Conservation (phyloP, 2,113 vertebrate genomes). For the Picathartes gymnocephalus region DNA sequence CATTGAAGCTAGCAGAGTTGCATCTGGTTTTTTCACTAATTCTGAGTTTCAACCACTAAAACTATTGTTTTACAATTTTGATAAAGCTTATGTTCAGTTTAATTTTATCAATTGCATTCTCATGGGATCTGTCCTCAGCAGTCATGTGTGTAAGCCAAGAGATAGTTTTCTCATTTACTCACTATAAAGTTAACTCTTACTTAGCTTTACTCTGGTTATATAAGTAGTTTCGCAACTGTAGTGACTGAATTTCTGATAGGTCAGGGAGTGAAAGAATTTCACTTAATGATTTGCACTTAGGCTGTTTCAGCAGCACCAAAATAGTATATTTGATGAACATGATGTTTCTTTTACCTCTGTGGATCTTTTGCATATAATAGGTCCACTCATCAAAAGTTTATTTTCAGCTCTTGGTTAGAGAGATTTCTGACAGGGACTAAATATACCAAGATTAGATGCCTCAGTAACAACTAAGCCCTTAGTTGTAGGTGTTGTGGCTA, state of each 20-base stretch:
- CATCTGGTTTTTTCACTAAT: neutral
- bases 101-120: neutral
- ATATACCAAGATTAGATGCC: neutral
- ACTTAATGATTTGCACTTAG: neutral
- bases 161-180: neutral
- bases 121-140: neutral
- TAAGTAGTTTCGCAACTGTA: neutral
- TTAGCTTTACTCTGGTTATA: neutral
- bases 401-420: neutral
- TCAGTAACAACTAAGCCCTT: neutral
- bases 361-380: neutral
- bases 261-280: neutral
- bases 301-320: neutral
- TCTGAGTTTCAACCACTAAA: neutral
- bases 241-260: neutral
- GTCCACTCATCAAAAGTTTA: neutral
- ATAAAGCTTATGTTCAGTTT: neutral
- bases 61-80: neutral
- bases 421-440: neutral
- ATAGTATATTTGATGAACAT: neutral
- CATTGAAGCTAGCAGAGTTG: neutral
- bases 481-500: neutral
- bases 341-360: neutral
- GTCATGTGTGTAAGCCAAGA: fast-evolving
- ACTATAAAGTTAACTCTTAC: neutral